A percentile compares a stretch with the other conserved stretches of the same genome.
Conservation (phyloP, 2,888 invertebrate species). For the Lithophane ornitopus region DNA sequence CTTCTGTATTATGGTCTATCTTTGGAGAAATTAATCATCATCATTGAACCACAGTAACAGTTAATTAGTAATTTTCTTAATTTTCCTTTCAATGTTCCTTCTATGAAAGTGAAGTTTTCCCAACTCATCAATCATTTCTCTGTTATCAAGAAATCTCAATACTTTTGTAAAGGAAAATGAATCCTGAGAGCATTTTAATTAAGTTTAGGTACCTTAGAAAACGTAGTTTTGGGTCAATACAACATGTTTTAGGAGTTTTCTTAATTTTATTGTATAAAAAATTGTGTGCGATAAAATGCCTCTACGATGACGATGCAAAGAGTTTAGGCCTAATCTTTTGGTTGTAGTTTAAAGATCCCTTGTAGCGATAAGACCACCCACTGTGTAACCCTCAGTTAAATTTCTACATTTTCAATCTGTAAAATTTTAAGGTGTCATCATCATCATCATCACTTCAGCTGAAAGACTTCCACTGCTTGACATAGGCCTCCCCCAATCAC, state of each 20-base stretch:
- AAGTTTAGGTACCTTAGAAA: neutral
- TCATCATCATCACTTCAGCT: too few relatives aligned
- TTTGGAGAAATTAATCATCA: slow-evolving; percentile 14
- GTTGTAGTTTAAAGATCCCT: neutral
- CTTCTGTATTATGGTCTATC: neutral
- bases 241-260: too few relatives aligned
- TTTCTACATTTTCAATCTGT: neutral
- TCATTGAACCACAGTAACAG: neutral
- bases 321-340: neutral
- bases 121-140: slow-evolving; percentile 51
- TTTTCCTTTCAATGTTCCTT: slow-evolving; percentile 19
- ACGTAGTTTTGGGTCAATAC: neutral
- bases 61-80: slow-evolving; percentile 28
- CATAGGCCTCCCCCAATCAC: too few relatives aligned
- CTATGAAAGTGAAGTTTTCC: slow-evolving; percentile 24
- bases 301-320: too few relatives aligned
- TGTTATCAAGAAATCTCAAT: slow-evolving; percentile 28
- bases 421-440: too few relatives aligned
- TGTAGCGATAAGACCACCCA: neutral
- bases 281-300: too few relatives aligned
- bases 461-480: too few relatives aligned
- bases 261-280: too few relatives aligned
- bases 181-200: slow-evolving; percentile 4
- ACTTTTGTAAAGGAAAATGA: slow-evolving; percentile 26
- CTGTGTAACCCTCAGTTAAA: neutral